phyloP scores from a whole-genome alignment of 2,888 invertebrate species.

The Drosophila kambysellisi region DNA sequence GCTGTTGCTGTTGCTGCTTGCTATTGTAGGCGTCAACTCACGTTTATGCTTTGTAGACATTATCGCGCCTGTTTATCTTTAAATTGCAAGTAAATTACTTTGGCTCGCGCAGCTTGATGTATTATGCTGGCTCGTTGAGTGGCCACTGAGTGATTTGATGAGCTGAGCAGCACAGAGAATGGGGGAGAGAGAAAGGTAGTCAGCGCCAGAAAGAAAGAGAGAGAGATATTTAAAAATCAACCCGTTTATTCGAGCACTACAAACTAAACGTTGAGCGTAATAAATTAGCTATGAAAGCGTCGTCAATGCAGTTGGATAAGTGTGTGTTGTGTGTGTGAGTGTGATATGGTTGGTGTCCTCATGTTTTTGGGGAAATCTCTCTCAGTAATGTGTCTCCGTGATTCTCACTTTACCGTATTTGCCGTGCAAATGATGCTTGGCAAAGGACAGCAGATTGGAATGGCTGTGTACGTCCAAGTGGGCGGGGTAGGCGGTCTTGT shows the following conservation, averaged over 20 bases:
- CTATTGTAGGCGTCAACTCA: constrained; percentile 83
- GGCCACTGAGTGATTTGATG: constrained; percentile 75
- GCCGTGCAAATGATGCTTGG: constrained; percentile 82
- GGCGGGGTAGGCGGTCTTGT: constrained; percentile 70
- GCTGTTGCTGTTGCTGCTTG: constrained; percentile 5
- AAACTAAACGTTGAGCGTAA: constrained; percentile 61
- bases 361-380: constrained; percentile 71
- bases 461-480: constrained; percentile 78
- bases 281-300: constrained; percentile 77
- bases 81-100: constrained; percentile 82
- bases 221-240: constrained; percentile 45
- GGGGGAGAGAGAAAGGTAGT: not conserved
- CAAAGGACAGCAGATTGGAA: constrained; percentile 76
- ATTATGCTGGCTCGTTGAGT: constrained; percentile 74
- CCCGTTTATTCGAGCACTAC: constrained; percentile 66
- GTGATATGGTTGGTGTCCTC: constrained; percentile 9
- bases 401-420: constrained; percentile 83
- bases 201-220: too few relatives aligned
- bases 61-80: constrained; percentile 82
- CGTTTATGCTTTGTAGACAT: constrained; percentile 81
- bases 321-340: constrained; percentile 38
- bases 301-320: constrained; percentile 50
- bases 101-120: constrained; percentile 76
- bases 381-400: constrained; percentile 83
- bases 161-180: constrained; percentile 20